Evolutionary conservation across 2,113 vertebrate species (phyloP), one percentile per base, ranked within the genome.

Genomic region (Erythrocebus patas): DNA sequence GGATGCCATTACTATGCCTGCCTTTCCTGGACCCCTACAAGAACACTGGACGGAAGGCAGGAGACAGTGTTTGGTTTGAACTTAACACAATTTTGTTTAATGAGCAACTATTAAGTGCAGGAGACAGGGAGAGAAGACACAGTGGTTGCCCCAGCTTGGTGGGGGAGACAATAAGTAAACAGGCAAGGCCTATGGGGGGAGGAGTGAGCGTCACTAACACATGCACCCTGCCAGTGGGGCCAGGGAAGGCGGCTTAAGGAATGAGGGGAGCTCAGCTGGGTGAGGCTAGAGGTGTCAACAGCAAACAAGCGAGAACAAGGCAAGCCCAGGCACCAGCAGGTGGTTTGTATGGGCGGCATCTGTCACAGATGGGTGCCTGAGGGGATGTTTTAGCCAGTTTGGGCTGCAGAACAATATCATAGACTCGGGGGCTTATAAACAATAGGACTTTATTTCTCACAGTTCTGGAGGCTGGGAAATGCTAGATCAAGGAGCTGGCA

Each of bases 301-400:
- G 83, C 55, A 68, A 38, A 83, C 9, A 12, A 18, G 23, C 57
- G 14, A 64, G 59, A 45, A 23, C 3, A 5, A 72, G 11, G 48
- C 2, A 3, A 32, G n/a, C 20, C 79, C 10, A 1, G 23, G 25
- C 16, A 12, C 5, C 10, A 18, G 23, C 5, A 3, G 17, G 10
- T 32, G 18, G 50, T 22, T n/a, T 27, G 6, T 17, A 14, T 10
- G 50, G 23, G 13, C 66, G 23, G 13, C 12, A 5, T 18, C 43
- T 4, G 13, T 16, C 17, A 2, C 4, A 32, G 82, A 27, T 14
- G 20, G 25, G 66, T 27, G 48, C 14, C 43, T 22, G n/a, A 18
- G n/a, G 32, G 25, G 76, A 8, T 79, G 27, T 32, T 50, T 78
- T 17, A 48, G 20, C 25, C 16, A 79, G 16, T 32, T 20, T 9